A percentile compares a stretch with the other conserved stretches of the same genome.
phyloP scores from a whole-genome alignment of 2,797 vertebrate genomes.

The Acrocephalus scirpaceus region DNA sequence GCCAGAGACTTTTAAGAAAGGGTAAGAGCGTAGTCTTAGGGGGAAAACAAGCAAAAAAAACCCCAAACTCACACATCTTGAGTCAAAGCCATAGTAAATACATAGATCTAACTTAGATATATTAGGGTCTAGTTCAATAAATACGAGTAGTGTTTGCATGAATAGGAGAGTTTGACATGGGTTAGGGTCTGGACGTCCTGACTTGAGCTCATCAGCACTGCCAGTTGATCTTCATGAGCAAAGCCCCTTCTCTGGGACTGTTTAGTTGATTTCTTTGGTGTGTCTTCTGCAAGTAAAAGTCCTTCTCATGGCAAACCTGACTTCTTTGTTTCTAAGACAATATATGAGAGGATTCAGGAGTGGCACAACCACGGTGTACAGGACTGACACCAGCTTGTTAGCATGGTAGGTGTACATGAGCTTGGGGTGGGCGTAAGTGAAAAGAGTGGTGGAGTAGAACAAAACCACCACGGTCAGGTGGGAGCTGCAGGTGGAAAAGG shows the following conservation, averaged over 20 bases:
- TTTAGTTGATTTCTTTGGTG: not conserved
- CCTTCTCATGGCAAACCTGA: slow-evolving; percentile 32
- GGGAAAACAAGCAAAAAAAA: not conserved
- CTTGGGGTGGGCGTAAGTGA: slow-evolving; percentile 42
- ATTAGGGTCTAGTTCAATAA: not conserved
- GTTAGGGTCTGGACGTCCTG: not conserved
- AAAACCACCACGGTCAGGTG: slow-evolving; percentile 48
- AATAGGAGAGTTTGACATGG: not conserved
- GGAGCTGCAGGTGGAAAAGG: slow-evolving; percentile 70
- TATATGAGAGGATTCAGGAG: slow-evolving; percentile 70
- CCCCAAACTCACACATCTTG: not conserved
- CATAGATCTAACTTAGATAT: not conserved
- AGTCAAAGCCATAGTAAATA: not conserved
- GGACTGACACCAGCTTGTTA: slow-evolving; percentile 61
- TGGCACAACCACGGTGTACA: slow-evolving; percentile 59
- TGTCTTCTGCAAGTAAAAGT: not conserved
- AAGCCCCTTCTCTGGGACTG: not conserved
- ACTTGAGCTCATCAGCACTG: not conserved
- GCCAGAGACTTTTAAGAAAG: not conserved
- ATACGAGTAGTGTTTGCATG: not conserved
- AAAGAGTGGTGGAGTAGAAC: slow-evolving; percentile 69
- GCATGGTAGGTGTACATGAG: slow-evolving; percentile 46
- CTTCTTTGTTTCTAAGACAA: slow-evolving; percentile 70
- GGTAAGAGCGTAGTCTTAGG: not conserved
- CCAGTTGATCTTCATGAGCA: not conserved